phyloP scores from a whole-genome alignment of 2,888 invertebrate species.

The Digitonthophagus gazella region DNA sequence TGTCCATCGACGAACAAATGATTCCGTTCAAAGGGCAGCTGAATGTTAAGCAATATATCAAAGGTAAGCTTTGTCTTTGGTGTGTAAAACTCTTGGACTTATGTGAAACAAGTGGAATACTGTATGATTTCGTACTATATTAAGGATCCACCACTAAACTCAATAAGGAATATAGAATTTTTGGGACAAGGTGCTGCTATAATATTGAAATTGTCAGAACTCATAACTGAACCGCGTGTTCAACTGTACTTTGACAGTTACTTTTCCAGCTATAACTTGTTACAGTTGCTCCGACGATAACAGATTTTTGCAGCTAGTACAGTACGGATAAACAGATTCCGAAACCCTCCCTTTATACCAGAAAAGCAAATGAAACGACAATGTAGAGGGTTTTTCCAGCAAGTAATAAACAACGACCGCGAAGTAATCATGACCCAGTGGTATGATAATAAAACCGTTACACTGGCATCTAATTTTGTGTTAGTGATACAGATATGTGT shows the following conservation, averaged over 20 bases:
- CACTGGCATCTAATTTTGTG: too few relatives aligned
- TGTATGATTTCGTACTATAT: constrained; percentile 41
- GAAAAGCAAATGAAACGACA: too few relatives aligned
- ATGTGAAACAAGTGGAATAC: constrained; percentile 37
- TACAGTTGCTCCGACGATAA: constrained; percentile 25
- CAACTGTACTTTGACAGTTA: constrained; percentile 35
- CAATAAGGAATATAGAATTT: constrained; percentile 23
- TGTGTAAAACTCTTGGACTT: constrained; percentile 38
- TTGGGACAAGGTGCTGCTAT: constrained; percentile 30
- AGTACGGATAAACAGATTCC: too few relatives aligned
- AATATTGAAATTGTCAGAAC: constrained; percentile 27
- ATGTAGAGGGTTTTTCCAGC: too few relatives aligned
- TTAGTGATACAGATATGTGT: too few relatives aligned
- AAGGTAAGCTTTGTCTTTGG: constrained; percentile 33
- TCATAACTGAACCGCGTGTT: constrained; percentile 20
- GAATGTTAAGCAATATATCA: constrained; percentile 27
- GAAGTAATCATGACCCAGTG: too few relatives aligned
- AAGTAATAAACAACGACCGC: too few relatives aligned
- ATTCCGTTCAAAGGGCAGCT: constrained; percentile 10
- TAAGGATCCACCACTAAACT: constrained; percentile 37
- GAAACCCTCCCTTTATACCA: too few relatives aligned
- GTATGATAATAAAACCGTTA: too few relatives aligned
- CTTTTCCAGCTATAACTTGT: constrained; percentile 30
- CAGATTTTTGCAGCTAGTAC: too few relatives aligned
- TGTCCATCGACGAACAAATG: constrained; percentile 18